Base-by-base conservation (phyloP, 2,113 vertebrate genomes). In the Tragelaphus imberbis region DNA sequence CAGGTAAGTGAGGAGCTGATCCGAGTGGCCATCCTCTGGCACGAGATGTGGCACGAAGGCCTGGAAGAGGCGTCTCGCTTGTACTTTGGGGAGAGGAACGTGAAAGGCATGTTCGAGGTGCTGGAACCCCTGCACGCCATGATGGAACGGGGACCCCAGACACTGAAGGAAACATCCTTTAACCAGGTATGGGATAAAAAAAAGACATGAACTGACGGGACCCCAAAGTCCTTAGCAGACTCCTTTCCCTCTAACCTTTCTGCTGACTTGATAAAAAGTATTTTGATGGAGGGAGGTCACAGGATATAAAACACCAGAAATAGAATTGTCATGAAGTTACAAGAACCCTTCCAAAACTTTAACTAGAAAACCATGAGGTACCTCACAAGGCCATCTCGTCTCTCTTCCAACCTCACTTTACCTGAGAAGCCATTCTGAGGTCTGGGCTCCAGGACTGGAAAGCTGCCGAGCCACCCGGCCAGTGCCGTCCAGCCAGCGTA, bases 11-110 rank as follows among this genome's bases (percentile, higher is more conserved):
- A 99, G 98, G 99, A 99, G 97, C 99, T 99, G 58, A 99, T 99
- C 97, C 99, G 99, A 6, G 99, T 99, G 92, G 99, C 99, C 97
- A 99, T 99, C 97, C 98, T 99, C 0, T 99, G 99, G 99, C 99
- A 99, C 0, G 99, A 99, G 98, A 99, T 99, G 99, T 99, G 99
- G 99, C 99, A 99, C 0, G 99, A 99, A 96, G 99, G 99, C 23
- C 97, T 99, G 96, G 99, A 99, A 94, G 99, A 99, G 96, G 99
- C 99, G 0, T 99, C 99, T 1, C 99, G 99, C 16, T 99, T 99
- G 3, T 99, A 99, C 97, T 99, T 99, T 7, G 99, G 99, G 12
- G 99, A 99, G 97, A 99, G 99, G 93, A 99, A 99, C 0, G 99
- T 99, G 51, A 99, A 99, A 98, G 99, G 99, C 93, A 99, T 99